A percentile compares a stretch with the other conserved stretches of the same genome.
These are phyloP conservation scores for Bubo scandiacus DNA, from an alignment of 2,113 vertebrate species.

Conservation along the genomic window DNA sequence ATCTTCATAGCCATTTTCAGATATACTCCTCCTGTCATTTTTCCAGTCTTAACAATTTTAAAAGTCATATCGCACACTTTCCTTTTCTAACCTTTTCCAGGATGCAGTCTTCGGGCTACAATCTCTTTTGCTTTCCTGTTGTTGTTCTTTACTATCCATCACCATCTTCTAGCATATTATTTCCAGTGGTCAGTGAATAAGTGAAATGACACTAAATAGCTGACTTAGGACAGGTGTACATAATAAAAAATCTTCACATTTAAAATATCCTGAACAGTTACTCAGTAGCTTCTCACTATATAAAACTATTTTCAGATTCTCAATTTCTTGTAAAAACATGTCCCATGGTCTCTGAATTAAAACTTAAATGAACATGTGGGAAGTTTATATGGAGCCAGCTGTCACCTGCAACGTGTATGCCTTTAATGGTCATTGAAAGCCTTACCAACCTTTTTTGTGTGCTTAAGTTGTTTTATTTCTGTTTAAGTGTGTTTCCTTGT, in stretches of 20 bases:
- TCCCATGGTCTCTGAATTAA: not conserved
- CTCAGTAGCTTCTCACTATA: not conserved
- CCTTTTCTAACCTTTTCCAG: not conserved
- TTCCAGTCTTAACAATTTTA: not conserved
- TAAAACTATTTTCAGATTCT: not conserved
- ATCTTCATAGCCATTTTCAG: not conserved
- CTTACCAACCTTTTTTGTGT: not conserved
- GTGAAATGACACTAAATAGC: not conserved
- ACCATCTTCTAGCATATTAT: not conserved
- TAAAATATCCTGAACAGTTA: not conserved
- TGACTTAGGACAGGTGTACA: not conserved
- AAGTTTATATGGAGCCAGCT: not conserved
- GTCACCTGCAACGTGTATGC: not conserved
- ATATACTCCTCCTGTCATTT: not conserved
- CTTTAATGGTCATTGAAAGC: not conserved
- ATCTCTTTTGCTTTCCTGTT: not conserved
- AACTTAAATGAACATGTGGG: not conserved
- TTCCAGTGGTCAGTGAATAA: not conserved
- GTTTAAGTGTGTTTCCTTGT: not conserved
- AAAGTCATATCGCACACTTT: accelerated
- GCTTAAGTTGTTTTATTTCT: not conserved
- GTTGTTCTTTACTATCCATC: not conserved
- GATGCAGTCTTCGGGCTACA: not conserved
- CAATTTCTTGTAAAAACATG: not conserved
- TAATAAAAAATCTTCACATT: not conserved